These are phyloP conservation scores for Condylostylus longicornis DNA, from an alignment of 1,140 invertebrate species.

Conservation along the genomic window DNA sequence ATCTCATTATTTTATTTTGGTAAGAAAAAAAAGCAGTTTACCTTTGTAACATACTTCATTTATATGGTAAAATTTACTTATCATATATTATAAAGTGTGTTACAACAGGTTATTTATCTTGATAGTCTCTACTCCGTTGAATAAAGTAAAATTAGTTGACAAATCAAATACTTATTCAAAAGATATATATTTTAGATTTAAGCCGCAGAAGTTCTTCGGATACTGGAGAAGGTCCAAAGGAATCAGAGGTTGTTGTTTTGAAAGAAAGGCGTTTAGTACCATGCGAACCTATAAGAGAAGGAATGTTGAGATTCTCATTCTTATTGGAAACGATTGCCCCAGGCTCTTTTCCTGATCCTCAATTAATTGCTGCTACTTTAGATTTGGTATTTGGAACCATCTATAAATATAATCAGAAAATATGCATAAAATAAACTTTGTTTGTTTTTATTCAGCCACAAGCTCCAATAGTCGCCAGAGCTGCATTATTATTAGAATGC, in stretches of 20 bases:
- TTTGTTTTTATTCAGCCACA: conserved; percentile 50
- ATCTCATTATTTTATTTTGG: no score
- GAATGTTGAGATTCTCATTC: conserved; percentile 73
- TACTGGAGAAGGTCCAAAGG: conserved; percentile 55
- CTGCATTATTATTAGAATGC: conserved; percentile 84
- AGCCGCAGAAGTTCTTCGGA: conserved; percentile 71
- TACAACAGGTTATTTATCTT: no score
- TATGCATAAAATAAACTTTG: background rate
- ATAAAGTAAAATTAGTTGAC: background rate
- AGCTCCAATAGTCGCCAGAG: conserved; percentile 81
- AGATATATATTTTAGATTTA: conserved; percentile 42
- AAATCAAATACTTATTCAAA: conserved; percentile 1
- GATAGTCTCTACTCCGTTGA: no score
- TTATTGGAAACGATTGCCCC: conserved; percentile 89
- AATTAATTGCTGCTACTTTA: conserved; percentile 84
- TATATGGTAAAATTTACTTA: no score
- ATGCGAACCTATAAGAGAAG: conserved; percentile 54
- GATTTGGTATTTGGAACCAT: conserved; percentile 66
- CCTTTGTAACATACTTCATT: no score
- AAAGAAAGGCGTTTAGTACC: conserved; percentile 71
- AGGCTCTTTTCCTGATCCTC: conserved; percentile 86
- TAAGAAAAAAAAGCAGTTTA: no score
- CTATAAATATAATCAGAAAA: background rate
- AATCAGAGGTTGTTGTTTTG: conserved; percentile 72
- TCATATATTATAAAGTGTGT: no score